Base-by-base conservation (phyloP, 2,888 invertebrate genomes). In the Eulithis prunata region DNA sequence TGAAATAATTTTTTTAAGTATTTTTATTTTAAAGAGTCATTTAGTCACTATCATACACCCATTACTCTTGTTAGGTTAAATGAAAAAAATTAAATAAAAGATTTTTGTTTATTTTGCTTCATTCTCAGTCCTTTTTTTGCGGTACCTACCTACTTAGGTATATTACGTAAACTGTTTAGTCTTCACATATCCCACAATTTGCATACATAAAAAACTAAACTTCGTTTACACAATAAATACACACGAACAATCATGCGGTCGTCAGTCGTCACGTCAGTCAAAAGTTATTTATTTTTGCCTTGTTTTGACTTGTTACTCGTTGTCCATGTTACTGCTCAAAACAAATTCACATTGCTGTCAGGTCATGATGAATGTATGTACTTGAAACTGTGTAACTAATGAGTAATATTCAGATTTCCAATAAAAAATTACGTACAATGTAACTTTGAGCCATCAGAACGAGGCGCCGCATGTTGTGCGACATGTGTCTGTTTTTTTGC, bases 311-410 rank as follows among this genome's bases (percentile, higher is more conserved):
- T 21, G 21, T 21, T 67, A 72, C 72, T 41, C 8, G 8, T 11
- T 41, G 41, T 41, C 41, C 8, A 11, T 83, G 80, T 81, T 78
- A 78, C 70, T 87, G 84, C 84, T 86, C 84, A 74, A 88, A 86
- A 87, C 89, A 88, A 88, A 89, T 89, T 80, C 80, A 82, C 79
- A 79, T 83, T 82, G 83, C 83, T 83, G 87, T 86, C 85, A 78
- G 77, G 80, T 78, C 80, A 82, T 84, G 85, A 86, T 85, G 77
- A 84, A 89, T 88, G 85, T 82, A 89, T 88, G 85, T 82, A 86
- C 81, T 81, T 75, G 66, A 46, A 68, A 58, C 64, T 57, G 63
- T 54, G 28, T 69, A 66, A 69, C 70, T 73, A 71, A 71, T 68
- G 69, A 65, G n/a, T 59, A 53, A 65, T 66, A 68, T 71, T 66